Evolutionary conservation across 2,797 vertebrate genomes (phyloP).

Genomic region (Silurus aristotelis): DNA sequence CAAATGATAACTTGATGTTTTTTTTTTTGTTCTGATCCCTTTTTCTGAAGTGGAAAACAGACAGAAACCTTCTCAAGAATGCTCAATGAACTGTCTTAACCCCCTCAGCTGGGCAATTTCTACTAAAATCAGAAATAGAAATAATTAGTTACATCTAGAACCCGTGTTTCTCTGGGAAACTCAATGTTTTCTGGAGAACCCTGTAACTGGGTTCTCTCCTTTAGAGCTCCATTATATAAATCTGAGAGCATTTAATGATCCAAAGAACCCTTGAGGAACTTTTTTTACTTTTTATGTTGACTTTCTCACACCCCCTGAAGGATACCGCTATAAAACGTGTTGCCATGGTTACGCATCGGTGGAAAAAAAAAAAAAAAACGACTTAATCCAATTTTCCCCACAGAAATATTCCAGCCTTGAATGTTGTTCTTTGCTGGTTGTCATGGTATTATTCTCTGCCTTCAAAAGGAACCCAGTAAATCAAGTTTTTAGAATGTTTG

Average conservation of each 20-base stretch:
- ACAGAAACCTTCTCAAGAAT: not conserved
- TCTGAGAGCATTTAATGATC: not conserved
- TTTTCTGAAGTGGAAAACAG: not conserved
- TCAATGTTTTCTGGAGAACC: not conserved
- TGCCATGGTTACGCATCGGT: not conserved
- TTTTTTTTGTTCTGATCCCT: not conserved
- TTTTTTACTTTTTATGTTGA: not conserved
- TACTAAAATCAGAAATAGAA: not conserved
- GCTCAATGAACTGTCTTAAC: not conserved
- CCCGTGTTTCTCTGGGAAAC: not conserved
- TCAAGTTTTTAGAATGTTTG: not conserved
- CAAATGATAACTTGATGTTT: not conserved
- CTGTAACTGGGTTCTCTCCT: not conserved
- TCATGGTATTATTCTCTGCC: constrained; percentile 62
- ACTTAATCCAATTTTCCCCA: not conserved
- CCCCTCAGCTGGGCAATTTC: not conserved
- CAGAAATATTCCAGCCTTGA: not conserved
- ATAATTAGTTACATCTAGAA: not conserved
- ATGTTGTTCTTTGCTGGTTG: constrained; percentile 66
- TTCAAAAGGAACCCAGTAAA: not conserved
- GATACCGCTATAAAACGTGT: not conserved
- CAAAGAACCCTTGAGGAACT: not conserved
- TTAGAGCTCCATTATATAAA: not conserved
- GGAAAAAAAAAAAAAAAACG: not conserved
- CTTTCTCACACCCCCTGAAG: not conserved